Evolutionary conservation across 1,140 invertebrate genomes (phyloP).

Genomic region (Drosophila erecta): DNA sequence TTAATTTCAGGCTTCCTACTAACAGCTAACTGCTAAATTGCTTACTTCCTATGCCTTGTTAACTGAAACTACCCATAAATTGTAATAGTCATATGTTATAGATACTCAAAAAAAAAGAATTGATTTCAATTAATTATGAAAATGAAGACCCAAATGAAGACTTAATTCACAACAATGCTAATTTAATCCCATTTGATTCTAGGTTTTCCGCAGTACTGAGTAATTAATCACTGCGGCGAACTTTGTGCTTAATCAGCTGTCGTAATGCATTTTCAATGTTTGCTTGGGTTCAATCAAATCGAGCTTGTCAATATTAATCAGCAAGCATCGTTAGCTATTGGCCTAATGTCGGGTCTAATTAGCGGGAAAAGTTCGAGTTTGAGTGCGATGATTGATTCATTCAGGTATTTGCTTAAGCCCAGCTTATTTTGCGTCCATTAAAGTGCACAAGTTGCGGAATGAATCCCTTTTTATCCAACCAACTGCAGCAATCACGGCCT

Average conservation of each 20-base stretch:
- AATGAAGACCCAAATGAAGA: neutral
- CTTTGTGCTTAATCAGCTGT: conserved; percentile 38
- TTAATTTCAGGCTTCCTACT: neutral
- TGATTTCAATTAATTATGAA: neutral
- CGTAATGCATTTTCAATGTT: conserved; percentile 46
- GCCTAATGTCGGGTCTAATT: conserved; percentile 27
- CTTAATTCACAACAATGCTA: too few species aligned
- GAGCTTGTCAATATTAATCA: conserved; percentile 43
- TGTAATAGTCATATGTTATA: too few species aligned
- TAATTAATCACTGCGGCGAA: conserved; percentile 28
- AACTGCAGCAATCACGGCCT: conserved; percentile 44
- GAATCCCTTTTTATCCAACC: conserved; percentile 23
- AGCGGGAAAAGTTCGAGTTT: conserved; percentile 17
- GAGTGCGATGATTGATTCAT: conserved; percentile 15
- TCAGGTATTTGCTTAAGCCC: neutral
- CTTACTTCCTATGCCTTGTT: too few species aligned
- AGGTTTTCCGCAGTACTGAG: neutral
- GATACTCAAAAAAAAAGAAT: neutral
- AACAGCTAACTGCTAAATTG: too few species aligned
- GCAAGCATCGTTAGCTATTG: conserved; percentile 6
- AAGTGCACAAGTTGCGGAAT: too few species aligned
- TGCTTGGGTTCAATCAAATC: conserved; percentile 25
- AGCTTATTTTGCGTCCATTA: too few species aligned
- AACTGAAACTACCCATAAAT: too few species aligned
- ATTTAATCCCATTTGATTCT: conserved; percentile 4